A percentile compares a stretch with the other conserved stretches of the same genome.
Conservation (phyloP, 2,888 invertebrate species). For the Chromoteleia sp. region DNA sequence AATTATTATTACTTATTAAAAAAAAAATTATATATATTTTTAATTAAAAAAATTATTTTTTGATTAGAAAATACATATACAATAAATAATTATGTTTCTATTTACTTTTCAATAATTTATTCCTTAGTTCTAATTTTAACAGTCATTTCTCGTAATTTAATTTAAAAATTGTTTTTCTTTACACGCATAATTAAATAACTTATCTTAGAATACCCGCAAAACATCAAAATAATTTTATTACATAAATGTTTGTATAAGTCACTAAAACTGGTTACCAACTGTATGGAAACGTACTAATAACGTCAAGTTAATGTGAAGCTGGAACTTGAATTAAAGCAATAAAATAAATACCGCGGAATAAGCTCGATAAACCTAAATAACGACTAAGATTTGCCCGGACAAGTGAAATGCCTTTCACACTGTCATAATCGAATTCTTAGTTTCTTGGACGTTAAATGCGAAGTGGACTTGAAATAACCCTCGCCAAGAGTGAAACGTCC, state of each 20-base stretch:
- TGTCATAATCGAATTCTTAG: conserved; percentile 64
- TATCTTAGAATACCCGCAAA: not conserved
- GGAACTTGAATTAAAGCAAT: not conserved
- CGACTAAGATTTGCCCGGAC: conserved; percentile 24
- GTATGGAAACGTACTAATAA: not conserved
- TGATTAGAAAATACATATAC: no score
- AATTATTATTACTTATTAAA: no score
- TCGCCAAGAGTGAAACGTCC: conserved; percentile 77
- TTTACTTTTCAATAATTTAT: no score
- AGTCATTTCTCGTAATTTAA: no score
- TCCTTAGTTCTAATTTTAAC: no score
- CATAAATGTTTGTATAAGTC: not conserved
- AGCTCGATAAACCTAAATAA: conserved; percentile 17
- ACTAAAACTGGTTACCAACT: not conserved
- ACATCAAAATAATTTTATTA: conserved; percentile 3
- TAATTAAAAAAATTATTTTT: no score
- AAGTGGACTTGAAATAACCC: conserved; percentile 83
- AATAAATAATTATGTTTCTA: no score
- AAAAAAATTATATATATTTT: no score
- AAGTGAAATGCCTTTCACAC: conserved; percentile 48
- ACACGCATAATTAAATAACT: not conserved
- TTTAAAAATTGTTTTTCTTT: no score
- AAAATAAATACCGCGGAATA: conserved; percentile 8
- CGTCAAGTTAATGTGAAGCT: not conserved
- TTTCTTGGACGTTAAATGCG: conserved; percentile 75